Evolutionary conservation across 2,888 invertebrate genomes (phyloP).

Genomic region (Melanostoma mellinum): DNA sequence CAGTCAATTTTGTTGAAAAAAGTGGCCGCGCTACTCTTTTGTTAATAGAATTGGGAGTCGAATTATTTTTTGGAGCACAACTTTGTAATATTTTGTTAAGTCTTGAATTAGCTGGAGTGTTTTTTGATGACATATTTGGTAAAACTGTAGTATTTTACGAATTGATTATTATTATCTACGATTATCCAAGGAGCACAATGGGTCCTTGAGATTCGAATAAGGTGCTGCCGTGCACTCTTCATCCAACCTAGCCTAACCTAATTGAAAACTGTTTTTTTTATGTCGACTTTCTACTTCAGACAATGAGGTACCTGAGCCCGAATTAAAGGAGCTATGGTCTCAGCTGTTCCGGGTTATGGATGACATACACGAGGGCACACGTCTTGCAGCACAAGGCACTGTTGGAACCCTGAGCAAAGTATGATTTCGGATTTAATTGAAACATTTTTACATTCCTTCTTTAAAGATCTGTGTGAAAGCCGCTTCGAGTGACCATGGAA

Average conservation of each 20-base stretch:
- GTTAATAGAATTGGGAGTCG: constrained; percentile 61
- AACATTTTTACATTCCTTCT: constrained; percentile 43
- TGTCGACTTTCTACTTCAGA: constrained; percentile 35
- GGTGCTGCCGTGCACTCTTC: too few relatives aligned
- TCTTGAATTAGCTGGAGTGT: constrained; percentile 58
- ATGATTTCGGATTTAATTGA: constrained; percentile 48
- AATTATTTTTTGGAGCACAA: constrained; percentile 37
- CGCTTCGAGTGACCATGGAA: constrained; percentile 87
- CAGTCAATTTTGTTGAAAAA: constrained; percentile 36
- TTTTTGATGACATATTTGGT: constrained; percentile 63
- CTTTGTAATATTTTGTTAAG: constrained; percentile 39
- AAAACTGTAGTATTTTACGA: background rate
- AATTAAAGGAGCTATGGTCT: constrained; percentile 85
- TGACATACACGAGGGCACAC: constrained; percentile 94
- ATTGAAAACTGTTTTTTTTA: too few relatives aligned
- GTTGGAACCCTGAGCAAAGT: constrained; percentile 89
- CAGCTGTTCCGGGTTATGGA: constrained; percentile 95
- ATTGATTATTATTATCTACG: background rate
- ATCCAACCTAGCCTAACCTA: too few relatives aligned
- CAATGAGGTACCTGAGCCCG: constrained; percentile 81
- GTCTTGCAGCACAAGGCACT: constrained; percentile 89
- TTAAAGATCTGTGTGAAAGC: constrained; percentile 88
- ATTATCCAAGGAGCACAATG: too few relatives aligned
- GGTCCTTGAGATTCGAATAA: too few relatives aligned
- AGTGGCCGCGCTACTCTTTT: constrained; percentile 63